These are phyloP conservation scores for Meriones unguiculatus DNA, from an alignment of 2,113 vertebrate species.

Conservation along the genomic window DNA sequence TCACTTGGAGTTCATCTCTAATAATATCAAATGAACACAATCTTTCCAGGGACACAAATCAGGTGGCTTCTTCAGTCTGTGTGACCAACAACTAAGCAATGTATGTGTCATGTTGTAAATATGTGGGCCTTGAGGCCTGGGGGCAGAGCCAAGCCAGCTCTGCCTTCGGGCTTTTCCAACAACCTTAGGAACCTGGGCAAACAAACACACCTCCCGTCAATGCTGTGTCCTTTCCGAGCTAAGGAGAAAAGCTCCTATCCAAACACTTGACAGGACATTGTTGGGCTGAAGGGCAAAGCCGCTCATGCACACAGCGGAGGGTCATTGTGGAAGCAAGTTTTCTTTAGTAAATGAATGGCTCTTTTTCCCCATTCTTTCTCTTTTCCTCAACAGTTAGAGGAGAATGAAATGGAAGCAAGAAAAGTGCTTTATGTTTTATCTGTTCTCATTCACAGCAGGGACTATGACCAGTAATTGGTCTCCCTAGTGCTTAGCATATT, in stretches of 20 bases:
- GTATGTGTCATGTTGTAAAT: slow-evolving; percentile 45
- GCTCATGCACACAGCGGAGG: neutral
- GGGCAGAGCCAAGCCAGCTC: slow-evolving; percentile 7
- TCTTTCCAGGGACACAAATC: slow-evolving; percentile 58
- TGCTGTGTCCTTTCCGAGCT: neutral
- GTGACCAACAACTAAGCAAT: slow-evolving; percentile 19
- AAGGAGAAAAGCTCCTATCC: neutral
- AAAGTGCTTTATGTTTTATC: neutral
- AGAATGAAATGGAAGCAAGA: slow-evolving; percentile 51
- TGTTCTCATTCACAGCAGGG: slow-evolving; percentile 13
- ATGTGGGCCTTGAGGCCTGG: slow-evolving; percentile 19
- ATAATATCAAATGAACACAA: slow-evolving; percentile 66
- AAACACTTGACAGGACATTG: neutral
- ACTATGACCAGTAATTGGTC: slow-evolving; percentile 13
- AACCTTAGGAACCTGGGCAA: neutral
- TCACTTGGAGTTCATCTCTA: neutral
- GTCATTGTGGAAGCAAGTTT: neutral
- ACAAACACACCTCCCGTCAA: neutral
- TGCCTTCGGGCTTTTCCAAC: neutral
- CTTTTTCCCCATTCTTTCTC: neutral
- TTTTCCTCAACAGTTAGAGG: neutral
- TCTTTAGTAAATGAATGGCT: neutral
- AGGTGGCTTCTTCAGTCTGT: neutral
- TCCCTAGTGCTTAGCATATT: slow-evolving; percentile 38
- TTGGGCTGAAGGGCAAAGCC: neutral